Evolutionary conservation across 2,888 invertebrate genomes (phyloP).

Genomic region (Synanthedon myopaeformis): DNA sequence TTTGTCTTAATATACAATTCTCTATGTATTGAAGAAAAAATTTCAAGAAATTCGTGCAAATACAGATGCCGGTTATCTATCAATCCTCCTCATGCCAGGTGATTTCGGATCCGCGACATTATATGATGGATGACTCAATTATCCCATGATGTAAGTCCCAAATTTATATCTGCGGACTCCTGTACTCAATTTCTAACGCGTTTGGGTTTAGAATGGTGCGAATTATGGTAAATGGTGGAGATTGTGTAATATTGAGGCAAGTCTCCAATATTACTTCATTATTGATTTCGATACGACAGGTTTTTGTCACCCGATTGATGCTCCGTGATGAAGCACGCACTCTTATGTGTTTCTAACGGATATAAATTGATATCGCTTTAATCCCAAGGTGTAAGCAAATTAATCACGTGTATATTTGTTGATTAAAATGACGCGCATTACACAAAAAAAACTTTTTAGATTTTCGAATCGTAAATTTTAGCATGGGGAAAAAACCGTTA

Average conservation of each 20-base stretch:
- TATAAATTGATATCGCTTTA: not conserved
- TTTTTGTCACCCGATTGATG: conserved; percentile 20
- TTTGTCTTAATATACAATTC: not conserved
- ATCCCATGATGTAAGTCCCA: conserved; percentile 10
- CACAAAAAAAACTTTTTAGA: too few species aligned
- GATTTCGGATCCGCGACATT: conserved; percentile 12
- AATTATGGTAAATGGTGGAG: not conserved
- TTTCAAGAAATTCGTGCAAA: not conserved
- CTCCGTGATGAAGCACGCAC: not conserved
- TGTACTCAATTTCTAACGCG: conserved; percentile 7
- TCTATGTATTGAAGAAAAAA: not conserved
- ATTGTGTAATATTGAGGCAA: conserved; percentile 9
- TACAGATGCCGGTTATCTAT: conserved; percentile 1
- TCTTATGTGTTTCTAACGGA: not conserved
- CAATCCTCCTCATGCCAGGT: conserved; percentile 20
- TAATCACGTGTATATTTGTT: too few species aligned
- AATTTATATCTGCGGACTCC: conserved; percentile 6
- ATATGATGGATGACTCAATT: conserved; percentile 37
- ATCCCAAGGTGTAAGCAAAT: not conserved
- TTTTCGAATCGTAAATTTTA: too few species aligned
- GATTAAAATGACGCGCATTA: too few species aligned
- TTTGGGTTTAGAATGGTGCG: conserved; percentile 8
- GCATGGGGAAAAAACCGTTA: too few species aligned
- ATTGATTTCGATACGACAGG: conserved; percentile 22
- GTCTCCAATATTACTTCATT: conserved; percentile 18